Evolutionary conservation across 2,113 vertebrate species (phyloP).

Genomic region (Dissostichus mawsoni): DNA sequence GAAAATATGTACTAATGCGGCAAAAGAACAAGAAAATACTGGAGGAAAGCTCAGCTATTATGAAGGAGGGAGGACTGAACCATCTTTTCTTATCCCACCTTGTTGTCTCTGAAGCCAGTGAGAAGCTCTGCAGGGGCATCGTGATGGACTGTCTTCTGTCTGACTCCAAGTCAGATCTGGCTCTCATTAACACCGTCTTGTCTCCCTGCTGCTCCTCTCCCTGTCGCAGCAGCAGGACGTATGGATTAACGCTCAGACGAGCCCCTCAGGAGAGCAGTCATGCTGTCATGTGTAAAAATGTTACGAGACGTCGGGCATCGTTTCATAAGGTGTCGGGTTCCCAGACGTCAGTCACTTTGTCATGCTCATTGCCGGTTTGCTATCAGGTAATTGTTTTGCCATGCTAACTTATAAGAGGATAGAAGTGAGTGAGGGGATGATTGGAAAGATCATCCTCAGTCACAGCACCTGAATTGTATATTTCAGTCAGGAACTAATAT

Average conservation of each 20-base stretch:
- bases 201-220: conserved; percentile 54
- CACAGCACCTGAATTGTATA: conserved; percentile 28
- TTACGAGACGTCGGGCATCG: conserved; percentile 69
- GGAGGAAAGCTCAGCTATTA: background rate
- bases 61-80: background rate
- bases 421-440: conserved; percentile 41
- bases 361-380: conserved; percentile 51
- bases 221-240: conserved; percentile 30
- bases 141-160: conserved; percentile 55
- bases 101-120: conserved; percentile 27
- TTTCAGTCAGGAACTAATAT: conserved; percentile 32
- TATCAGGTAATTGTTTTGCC: conserved; percentile 76
- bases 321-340: conserved; percentile 80
- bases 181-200: conserved; percentile 57
- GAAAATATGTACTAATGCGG: too few relatives aligned
- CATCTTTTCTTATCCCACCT: conserved; percentile 30
- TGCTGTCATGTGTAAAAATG: conserved; percentile 74
- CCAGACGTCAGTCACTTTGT: conserved; percentile 70
- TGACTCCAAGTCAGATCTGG: conserved; percentile 57
- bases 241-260: conserved; percentile 68
- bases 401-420: conserved; percentile 34
- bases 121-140: conserved; percentile 21
- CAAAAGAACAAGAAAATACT: background rate
- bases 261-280: conserved; percentile 70
- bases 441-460: conserved; percentile 50